Evolutionary conservation across 1,140 invertebrate species (phyloP).

Genomic region (Zaprionus capensis): DNA sequence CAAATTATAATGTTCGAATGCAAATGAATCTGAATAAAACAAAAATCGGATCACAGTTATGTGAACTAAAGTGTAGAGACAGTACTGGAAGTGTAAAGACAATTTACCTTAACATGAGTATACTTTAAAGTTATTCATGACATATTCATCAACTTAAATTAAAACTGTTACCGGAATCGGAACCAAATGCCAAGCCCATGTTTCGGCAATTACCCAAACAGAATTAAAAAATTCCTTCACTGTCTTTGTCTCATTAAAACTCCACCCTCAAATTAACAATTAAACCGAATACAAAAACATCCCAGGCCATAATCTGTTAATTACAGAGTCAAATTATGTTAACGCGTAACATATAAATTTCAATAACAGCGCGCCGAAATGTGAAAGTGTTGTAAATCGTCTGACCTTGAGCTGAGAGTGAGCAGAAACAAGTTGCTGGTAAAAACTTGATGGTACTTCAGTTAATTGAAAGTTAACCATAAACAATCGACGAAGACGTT

Average conservation of each 20-base stretch:
- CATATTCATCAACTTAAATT: background rate
- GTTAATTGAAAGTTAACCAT: conserved; percentile 5
- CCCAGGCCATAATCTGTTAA: background rate
- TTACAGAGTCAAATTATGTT: conserved; percentile 1
- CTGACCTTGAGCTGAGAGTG: background rate
- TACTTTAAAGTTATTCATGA: background rate
- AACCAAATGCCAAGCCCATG: background rate
- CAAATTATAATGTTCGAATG: no score
- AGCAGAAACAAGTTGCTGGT: background rate
- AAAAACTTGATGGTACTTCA: conserved; percentile 8
- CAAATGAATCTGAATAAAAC: no score
- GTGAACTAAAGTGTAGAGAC: background rate
- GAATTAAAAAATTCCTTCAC: background rate
- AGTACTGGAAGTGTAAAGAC: no score
- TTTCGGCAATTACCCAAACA: background rate
- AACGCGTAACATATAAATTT: conserved; percentile 1
- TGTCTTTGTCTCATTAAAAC: background rate
- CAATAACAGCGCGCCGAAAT: background rate
- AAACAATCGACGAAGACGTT: conserved; percentile 5
- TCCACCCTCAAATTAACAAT: background rate
- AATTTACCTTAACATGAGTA: background rate
- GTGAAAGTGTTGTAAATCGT: conserved; percentile 2
- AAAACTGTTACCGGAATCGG: background rate
- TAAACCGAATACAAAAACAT: background rate
- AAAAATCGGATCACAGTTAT: background rate